These are phyloP conservation scores for Oryzias sinensis DNA, from an alignment of 2,797 vertebrate genomes.

Conservation along the genomic window DNA sequence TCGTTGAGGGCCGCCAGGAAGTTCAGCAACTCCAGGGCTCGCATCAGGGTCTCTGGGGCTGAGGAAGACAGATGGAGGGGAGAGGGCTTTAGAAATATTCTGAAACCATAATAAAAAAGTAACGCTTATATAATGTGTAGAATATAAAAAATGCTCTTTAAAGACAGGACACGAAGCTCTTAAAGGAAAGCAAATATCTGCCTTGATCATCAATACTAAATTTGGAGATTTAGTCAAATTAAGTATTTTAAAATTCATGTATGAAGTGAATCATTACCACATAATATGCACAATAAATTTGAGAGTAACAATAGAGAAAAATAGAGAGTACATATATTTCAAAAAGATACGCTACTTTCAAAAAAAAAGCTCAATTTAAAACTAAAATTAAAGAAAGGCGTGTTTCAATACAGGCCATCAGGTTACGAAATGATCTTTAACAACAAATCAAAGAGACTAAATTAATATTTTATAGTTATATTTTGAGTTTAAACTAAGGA, in stretches of 20 bases:
- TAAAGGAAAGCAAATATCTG: too few species aligned
- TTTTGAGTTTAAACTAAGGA: too few species aligned
- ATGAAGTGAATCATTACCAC: too few species aligned
- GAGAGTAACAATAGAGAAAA: background rate
- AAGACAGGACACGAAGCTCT: too few species aligned
- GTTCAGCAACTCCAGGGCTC: slow-evolving; percentile 95
- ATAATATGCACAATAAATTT: background rate
- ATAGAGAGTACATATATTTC: background rate
- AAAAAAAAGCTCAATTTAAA: background rate
- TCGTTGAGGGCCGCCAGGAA: slow-evolving; percentile 95
- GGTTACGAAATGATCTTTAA: too few species aligned
- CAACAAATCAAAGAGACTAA: too few species aligned
- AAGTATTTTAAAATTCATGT: background rate
- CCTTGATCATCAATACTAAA: too few species aligned
- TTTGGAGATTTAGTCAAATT: too few species aligned
- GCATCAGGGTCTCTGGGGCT: slow-evolving; percentile 98
- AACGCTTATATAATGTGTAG: slow-evolving; percentile 17
- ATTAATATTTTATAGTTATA: too few species aligned
- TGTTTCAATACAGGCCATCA: too few species aligned
- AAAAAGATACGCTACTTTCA: background rate
- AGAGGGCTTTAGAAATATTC: slow-evolving; percentile 25
- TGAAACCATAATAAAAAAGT: slow-evolving; percentile 33
- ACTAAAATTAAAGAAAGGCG: background rate
- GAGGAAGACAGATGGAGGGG: slow-evolving; percentile 23
- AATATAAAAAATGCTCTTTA: background rate